Percentiles rank a stretch among this genome's conserved stretches.
phyloP scores from a whole-genome alignment of 1,140 invertebrate genomes.

The Musca domestica region DNA sequence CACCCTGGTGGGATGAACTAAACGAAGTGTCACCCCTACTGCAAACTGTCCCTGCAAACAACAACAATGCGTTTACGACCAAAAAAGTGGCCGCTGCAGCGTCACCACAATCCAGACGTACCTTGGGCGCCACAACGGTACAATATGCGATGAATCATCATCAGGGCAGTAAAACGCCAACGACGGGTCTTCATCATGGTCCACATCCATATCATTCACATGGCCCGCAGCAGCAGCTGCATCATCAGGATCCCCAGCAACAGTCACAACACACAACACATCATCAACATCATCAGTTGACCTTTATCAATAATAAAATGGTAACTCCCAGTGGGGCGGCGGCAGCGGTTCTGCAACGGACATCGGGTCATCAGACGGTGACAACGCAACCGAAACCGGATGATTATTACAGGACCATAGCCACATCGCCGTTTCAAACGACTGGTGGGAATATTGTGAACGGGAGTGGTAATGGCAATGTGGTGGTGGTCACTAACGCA shows the following conservation, averaged over 20 bases:
- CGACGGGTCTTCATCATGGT: background rate
- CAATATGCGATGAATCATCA: background rate
- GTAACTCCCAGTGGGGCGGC: background rate
- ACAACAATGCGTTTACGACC: background rate
- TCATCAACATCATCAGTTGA: conserved; percentile 7
- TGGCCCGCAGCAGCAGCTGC: background rate
- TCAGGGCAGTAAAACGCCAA: background rate
- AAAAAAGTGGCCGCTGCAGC: conserved; percentile 9
- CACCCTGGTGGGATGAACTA: conserved; percentile 94
- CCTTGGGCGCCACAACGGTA: background rate
- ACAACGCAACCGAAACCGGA: conserved; percentile 42
- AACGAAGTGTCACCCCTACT: conserved; percentile 61
- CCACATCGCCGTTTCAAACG: conserved; percentile 51
- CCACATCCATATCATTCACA: too few relatives aligned
- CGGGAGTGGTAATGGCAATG: conserved; percentile 7
- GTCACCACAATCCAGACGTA: conserved; percentile 9
- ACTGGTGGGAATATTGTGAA: conserved; percentile 8
- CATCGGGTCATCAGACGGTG: background rate
- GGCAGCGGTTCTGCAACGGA: conserved; percentile 28
- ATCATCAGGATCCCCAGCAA: conserved; percentile 9
- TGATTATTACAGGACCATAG: conserved; percentile 52
- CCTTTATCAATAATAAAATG: conserved; percentile 27
- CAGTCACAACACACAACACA: conserved; percentile 23
- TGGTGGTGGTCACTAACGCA: conserved; percentile 24
- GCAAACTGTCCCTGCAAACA: conserved; percentile 21